A percentile compares a stretch with the other conserved stretches of the same genome.
Conservation (phyloP, 2,888 invertebrate species). For the Adelognathus sp. region DNA sequence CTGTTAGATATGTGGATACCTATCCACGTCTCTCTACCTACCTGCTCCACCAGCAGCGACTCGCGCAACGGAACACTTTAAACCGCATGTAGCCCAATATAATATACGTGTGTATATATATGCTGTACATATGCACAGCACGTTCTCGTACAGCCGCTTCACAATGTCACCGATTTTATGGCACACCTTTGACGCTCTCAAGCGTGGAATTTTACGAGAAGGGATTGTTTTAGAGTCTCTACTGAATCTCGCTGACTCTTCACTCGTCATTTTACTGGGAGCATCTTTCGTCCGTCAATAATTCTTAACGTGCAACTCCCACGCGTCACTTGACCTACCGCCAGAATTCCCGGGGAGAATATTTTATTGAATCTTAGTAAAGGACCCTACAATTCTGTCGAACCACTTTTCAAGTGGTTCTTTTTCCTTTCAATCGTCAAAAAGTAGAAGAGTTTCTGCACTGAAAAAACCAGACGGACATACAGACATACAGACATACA, state of each 20-base stretch:
- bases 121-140: constrained; percentile 16
- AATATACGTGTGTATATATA: constrained; percentile 20
- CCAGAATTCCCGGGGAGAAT: not conserved
- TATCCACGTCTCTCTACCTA: constrained; percentile 26
- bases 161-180: constrained; percentile 79
- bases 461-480: too few relatives aligned
- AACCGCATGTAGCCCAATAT: constrained; percentile 23
- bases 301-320: constrained; percentile 19
- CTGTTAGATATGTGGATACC: constrained; percentile 59
- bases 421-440: too few relatives aligned
- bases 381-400: too few relatives aligned
- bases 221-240: constrained; percentile 78
- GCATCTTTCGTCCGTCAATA: constrained; percentile 11
- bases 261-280: constrained; percentile 2
- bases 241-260: constrained; percentile 16
- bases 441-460: too few relatives aligned
- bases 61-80: constrained; percentile 19
- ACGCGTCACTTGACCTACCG: constrained; percentile 3
- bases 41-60: constrained; percentile 45
- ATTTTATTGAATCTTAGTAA: too few relatives aligned
- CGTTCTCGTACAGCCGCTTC: constrained; percentile 63
- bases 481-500: too few relatives aligned
- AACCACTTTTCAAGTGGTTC: too few relatives aligned
- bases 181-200: constrained; percentile 79
- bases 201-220: constrained; percentile 79